Evolutionary conservation across 2,113 vertebrate genomes (phyloP), one percentile per base, ranked within the genome.

Genomic region (Apeltes quadracus): DNA sequence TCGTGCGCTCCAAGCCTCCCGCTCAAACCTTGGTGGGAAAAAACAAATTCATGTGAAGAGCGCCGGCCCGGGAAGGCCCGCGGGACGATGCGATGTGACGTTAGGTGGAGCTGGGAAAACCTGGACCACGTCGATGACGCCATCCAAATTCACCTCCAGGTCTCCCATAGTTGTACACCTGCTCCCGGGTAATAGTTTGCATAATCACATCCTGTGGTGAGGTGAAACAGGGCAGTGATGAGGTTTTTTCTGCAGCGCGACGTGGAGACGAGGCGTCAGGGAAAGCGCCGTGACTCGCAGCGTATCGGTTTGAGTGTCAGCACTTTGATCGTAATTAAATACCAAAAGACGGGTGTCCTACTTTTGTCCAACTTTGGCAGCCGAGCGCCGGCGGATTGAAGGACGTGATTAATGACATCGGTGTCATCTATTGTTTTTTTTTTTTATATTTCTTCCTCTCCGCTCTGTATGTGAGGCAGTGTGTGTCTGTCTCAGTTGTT

Each of bases 281-380:
- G 65, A 78, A 84, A 82, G 32, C 69, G 76, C 78, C 71, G 65
- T 11, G 34, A 69, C 76, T 53, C 61, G 79, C 82, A 83, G 56
- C 74, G 44, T 58, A 69, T 80, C 71, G 25, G 53, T 65, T 74
- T 56, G 61, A 16, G 61, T 29, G 75, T 89, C 87, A 88, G 85
- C 82, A 83, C 51, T 88, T 84, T 82, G 78, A 75, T 41, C 75
- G 87, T 79, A 88, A 88, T 88, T 89, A 90, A 85, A 89, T 51
- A 72, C 64, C 56, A 51, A 84, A 51, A 53, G 79, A 83, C 64
- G 0, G 70, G 50, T 59, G 83, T 57, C 79, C 85, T 67, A 81
- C 62, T 88, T 88, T 50, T 65, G n/a, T 29, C 27, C 63, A 69
- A 79, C 65, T 25, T 78, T 81, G 68, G 69, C 69, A 76, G 64